Evolutionary conservation across 2,113 vertebrate species (phyloP), one percentile per base, ranked within the genome.

Genomic region (Chionodraco myersi): DNA sequence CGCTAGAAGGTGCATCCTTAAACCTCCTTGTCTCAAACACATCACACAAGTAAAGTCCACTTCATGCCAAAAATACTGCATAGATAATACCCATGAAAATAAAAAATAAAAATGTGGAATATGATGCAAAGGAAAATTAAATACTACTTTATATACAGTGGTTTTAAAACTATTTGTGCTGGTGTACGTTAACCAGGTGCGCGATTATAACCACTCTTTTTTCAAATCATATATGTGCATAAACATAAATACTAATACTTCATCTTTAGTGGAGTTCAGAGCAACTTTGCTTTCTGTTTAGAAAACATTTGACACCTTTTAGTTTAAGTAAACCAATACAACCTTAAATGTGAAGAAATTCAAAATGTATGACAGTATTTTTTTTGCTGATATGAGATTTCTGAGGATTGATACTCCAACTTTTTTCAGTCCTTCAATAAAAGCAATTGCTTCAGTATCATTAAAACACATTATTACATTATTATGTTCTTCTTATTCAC

Each of bases 41-140:
- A 4, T 53, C 54, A 49, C 36, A 34, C 61, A 26, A 41, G 84
- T 82, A 83, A 80, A 13, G 10, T 59, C 87, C 77, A 76, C 67
- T 70, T 90, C 76, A 86, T 83, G 70, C 81, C 73, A 76, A 71
- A 68, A 85, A 84, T 82, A 89, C 90, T 91, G 87, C 92, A 89
- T 79, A 85, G 88, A 85, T 77, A 58, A 77, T 58, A 70, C 72
- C 11, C 30, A 49, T 44, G 60, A 45, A 41, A 36, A 71, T 21
- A 21, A 45, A 59, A 30, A 78, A 49, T 26, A 44, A 59, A 67
- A 0, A 16, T 44, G 63, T 65, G 45, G 70, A 77, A 60, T 80
- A 86, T 48, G 53, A 72, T 23, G 60, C 3, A 8, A 61, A 75
- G 53, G 11, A 16, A 15, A 63, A 56, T 85, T 86, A 89, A 89